A percentile compares a stretch with the other conserved stretches of the same genome.
phyloP scores from a whole-genome alignment of 2,113 vertebrate species.

The Cariama cristata region DNA sequence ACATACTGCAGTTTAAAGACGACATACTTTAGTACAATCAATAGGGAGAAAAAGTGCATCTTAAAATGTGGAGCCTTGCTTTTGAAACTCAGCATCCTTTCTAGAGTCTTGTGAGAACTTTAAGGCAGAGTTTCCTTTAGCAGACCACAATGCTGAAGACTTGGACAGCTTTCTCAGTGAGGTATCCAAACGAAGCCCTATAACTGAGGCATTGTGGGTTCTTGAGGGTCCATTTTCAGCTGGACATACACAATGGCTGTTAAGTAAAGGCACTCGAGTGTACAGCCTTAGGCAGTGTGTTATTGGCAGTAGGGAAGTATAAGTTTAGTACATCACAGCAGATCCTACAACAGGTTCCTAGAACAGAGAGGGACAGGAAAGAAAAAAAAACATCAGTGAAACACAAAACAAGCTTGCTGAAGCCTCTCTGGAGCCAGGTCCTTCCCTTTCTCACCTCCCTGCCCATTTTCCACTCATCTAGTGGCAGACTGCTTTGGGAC shows the following conservation, averaged over 20 bases:
- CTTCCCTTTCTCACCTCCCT: background rate
- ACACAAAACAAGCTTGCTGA: background rate
- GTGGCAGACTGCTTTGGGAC: background rate
- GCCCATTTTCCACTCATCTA: background rate
- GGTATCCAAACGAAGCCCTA: slow-evolving; percentile 77
- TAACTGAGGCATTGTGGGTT: slow-evolving; percentile 68
- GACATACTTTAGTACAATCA: slow-evolving; percentile 79
- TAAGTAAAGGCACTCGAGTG: slow-evolving; percentile 96
- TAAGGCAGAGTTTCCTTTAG: slow-evolving; percentile 80
- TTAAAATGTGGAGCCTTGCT: slow-evolving; percentile 68
- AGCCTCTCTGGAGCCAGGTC: background rate
- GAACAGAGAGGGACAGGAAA: slow-evolving; percentile 46
- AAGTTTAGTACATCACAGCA: slow-evolving; percentile 81
- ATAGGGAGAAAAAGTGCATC: slow-evolving; percentile 72
- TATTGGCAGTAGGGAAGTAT: slow-evolving; percentile 80
- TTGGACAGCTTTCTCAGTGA: slow-evolving; percentile 76
- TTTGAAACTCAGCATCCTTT: slow-evolving; percentile 74
- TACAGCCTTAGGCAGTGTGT: slow-evolving; percentile 83
- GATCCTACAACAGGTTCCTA: slow-evolving; percentile 81
- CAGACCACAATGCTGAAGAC: slow-evolving; percentile 68
- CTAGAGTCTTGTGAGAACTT: slow-evolving; percentile 75
- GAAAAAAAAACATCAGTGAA: background rate
- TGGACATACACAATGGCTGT: slow-evolving; percentile 80
- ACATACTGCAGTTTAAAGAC: slow-evolving; percentile 61
- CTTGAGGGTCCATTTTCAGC: slow-evolving; percentile 77